Conservation (phyloP, 2,113 vertebrate genomes). For the Alethe castanea region DNA sequence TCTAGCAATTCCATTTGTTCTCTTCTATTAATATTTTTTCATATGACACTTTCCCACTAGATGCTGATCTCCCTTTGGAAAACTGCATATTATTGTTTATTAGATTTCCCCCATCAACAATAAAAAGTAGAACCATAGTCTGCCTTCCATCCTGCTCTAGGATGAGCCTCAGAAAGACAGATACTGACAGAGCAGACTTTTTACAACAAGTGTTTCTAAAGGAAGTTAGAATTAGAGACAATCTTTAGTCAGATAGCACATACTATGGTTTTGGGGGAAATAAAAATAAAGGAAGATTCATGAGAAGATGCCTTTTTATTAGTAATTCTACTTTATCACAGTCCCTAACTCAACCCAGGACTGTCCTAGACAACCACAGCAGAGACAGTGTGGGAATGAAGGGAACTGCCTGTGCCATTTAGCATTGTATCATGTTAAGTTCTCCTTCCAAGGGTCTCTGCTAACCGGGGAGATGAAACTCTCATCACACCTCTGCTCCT, state of each 20-base stretch:
- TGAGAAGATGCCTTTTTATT: not conserved
- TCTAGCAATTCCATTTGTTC: not conserved
- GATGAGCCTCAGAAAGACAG: not conserved
- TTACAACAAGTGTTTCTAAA: not conserved
- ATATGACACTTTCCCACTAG: not conserved
- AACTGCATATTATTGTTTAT: not conserved
- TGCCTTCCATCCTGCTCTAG: not conserved
- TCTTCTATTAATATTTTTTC: not conserved
- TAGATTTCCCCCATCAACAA: not conserved
- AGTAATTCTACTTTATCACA: not conserved
- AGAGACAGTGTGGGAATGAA: not conserved
- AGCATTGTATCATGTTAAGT: not conserved
- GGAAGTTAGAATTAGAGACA: not conserved
- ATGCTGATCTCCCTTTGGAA: not conserved
- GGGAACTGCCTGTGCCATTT: not conserved
- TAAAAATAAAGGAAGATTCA: not conserved
- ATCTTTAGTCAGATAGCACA: not conserved
- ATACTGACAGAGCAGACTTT: not conserved
- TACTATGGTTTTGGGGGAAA: accelerated
- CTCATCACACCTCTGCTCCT: not conserved
- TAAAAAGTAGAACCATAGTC: not conserved
- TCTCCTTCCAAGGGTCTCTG: not conserved
- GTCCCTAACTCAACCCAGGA: not conserved
- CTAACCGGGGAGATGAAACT: not conserved
- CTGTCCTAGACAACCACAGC: not conserved